These are phyloP conservation scores for Dromococcyx pavoninus DNA, from an alignment of 2,797 vertebrate species.

Conservation along the genomic window DNA sequence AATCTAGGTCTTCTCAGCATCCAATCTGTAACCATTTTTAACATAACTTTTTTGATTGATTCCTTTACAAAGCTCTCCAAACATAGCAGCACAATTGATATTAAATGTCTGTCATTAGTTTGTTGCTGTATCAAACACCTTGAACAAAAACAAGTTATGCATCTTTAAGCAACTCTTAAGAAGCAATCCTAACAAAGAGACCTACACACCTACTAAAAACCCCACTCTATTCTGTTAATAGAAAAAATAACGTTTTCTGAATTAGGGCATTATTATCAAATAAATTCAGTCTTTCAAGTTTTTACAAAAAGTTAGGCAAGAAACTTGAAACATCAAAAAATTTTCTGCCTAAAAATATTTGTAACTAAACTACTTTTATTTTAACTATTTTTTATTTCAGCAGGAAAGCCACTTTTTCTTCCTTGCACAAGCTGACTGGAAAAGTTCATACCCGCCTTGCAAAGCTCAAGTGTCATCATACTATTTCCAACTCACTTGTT, in stretches of 20 bases:
- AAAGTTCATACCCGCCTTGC: neutral
- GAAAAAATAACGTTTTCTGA: neutral
- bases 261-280: neutral
- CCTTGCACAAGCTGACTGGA: neutral
- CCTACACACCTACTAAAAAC: neutral
- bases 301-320: neutral
- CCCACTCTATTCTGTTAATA: neutral
- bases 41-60: neutral
- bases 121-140: neutral
- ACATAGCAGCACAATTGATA: neutral
- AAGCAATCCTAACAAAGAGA: neutral
- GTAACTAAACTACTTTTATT: neutral
- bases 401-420: neutral
- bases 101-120: neutral
- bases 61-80: neutral
- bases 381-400: neutral
- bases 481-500: neutral
- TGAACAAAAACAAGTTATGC: neutral
- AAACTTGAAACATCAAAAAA: neutral
- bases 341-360: neutral
- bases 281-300: neutral
- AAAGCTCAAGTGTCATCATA: neutral
- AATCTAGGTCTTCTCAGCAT: neutral
- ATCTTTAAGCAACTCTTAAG: neutral
- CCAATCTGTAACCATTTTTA: neutral